Percentiles rank a stretch among this genome's conserved stretches.
Evolutionary conservation across 2,113 vertebrate genomes (phyloP).

Genomic region (Dermatemys mawii): DNA sequence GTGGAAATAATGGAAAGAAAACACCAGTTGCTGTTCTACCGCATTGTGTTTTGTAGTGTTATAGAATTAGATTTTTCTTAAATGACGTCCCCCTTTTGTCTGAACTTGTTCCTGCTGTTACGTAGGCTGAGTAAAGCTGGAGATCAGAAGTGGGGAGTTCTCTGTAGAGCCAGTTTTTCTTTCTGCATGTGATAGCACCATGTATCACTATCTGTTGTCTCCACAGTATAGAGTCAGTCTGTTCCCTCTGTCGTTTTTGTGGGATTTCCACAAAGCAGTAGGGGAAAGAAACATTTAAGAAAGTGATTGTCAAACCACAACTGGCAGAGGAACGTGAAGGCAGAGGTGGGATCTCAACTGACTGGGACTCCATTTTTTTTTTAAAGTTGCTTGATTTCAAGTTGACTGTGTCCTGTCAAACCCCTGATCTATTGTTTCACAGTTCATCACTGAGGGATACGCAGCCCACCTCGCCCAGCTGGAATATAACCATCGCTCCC

Average conservation of each 20-base stretch:
- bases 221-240: background rate
- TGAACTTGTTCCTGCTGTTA: background rate
- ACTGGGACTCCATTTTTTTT: accelerated
- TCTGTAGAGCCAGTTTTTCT: background rate
- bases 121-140: background rate
- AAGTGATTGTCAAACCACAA: background rate
- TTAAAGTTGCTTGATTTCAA: accelerated
- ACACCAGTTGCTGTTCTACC: background rate
- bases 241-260: background rate
- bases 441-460: constrained; percentile 97
- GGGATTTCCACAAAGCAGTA: background rate
- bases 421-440: background rate
- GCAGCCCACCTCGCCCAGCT: constrained; percentile 95
- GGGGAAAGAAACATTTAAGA: background rate
- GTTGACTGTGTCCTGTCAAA: accelerated
- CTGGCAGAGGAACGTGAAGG: background rate
- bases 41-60: background rate
- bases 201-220: background rate
- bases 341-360: accelerated
- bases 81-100: background rate
- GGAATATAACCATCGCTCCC: constrained; percentile 92
- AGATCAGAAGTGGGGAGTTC: background rate
- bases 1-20: background rate
- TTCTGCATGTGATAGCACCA: background rate
- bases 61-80: background rate